Evolutionary conservation across 2,888 invertebrate genomes (phyloP).

Genomic region (Polydrusus pterygomalis): DNA sequence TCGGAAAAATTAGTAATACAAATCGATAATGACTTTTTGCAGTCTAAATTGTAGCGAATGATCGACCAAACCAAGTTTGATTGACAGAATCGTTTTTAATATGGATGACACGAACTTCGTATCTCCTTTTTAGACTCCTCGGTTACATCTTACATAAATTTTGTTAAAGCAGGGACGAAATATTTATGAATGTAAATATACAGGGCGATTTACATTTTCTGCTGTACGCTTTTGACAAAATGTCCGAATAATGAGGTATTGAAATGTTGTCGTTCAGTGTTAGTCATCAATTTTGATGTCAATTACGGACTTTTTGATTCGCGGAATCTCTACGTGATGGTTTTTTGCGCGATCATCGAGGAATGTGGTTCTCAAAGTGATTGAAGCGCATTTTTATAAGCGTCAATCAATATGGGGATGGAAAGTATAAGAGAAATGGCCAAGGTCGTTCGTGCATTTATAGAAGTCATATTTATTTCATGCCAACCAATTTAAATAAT

Average conservation of each 20-base stretch:
- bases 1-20: constrained; percentile 65
- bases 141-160: constrained; percentile 64
- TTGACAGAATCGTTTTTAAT: constrained; percentile 65
- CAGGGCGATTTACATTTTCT: constrained; percentile 61
- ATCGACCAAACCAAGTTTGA: constrained; percentile 66
- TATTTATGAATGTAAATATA: constrained; percentile 66
- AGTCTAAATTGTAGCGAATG: constrained; percentile 66
- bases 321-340: constrained; percentile 45
- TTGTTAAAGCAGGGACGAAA: constrained; percentile 65
- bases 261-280: constrained; percentile 57
- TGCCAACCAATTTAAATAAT: too few species aligned
- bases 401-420: constrained; percentile 13
- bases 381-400: constrained; percentile 17
- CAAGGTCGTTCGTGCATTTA: background rate
- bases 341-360: constrained; percentile 45
- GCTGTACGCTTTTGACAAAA: constrained; percentile 55
- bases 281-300: constrained; percentile 57
- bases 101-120: constrained; percentile 62
- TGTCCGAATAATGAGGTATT: constrained; percentile 57
- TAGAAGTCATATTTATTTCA: background rate
- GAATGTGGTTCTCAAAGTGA: constrained; percentile 44
- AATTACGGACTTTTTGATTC: constrained; percentile 53
- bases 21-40: constrained; percentile 65
- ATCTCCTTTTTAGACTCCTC: constrained; percentile 61
- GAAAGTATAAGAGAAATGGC: background rate